Percentiles rank a stretch among this genome's conserved stretches.
These are phyloP conservation scores for Onychostruthus taczanowskii DNA, from an alignment of 2,113 vertebrate genomes.

Conservation along the genomic window DNA sequence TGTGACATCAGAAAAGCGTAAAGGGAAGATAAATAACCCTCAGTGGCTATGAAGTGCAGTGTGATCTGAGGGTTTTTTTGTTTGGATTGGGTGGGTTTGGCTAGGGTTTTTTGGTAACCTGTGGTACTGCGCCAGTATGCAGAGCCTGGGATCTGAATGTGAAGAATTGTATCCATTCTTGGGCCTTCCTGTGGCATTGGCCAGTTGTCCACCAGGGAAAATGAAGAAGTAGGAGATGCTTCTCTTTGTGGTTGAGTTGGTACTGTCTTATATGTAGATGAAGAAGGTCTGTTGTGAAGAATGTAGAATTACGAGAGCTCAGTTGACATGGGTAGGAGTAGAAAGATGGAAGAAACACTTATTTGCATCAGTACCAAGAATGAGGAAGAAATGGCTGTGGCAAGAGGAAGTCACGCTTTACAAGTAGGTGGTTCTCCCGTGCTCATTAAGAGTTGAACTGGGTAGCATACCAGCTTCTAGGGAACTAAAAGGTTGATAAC, in stretches of 20 bases:
- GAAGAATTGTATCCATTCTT: not conserved
- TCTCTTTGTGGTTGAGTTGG: not conserved
- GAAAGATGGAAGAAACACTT: not conserved
- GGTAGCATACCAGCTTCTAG: not conserved
- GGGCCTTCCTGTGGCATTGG: not conserved
- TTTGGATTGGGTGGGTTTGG: not conserved
- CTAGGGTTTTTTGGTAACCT: not conserved
- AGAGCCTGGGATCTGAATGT: not conserved
- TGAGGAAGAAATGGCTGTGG: not conserved
- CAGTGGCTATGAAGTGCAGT: not conserved
- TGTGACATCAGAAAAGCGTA: fast-evolving
- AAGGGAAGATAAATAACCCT: not conserved
- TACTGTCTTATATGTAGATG: not conserved
- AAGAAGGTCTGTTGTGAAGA: not conserved
- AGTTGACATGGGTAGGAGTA: not conserved
- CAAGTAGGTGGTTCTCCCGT: not conserved
- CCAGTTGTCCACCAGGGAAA: not conserved
- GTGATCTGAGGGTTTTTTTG: not conserved
- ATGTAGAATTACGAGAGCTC: not conserved
- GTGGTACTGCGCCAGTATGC: not conserved
- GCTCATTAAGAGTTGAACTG: not conserved
- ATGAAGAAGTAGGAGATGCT: not conserved
- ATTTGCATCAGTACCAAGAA: not conserved
- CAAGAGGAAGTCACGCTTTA: not conserved
- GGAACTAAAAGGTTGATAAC: not conserved